Conservation (phyloP, 2,797 vertebrate genomes). For the Stomatorhinus walkeri region DNA sequence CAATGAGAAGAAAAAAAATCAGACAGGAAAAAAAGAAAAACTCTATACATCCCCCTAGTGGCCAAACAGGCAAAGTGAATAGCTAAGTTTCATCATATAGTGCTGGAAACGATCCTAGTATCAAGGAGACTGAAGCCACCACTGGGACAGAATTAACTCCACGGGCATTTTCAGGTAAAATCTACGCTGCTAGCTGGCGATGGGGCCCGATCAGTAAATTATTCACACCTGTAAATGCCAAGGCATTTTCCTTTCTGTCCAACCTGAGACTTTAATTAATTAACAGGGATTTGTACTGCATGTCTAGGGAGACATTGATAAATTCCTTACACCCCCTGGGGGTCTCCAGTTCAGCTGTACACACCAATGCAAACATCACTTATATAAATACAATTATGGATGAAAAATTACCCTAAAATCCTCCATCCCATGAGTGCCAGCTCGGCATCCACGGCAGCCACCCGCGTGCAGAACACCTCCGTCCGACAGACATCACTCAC, state of each 20-base stretch:
- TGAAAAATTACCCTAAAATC: not conserved
- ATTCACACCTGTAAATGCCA: not conserved
- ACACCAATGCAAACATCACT: not conserved
- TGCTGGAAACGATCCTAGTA: not conserved
- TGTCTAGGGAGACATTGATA: not conserved
- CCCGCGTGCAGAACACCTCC: not conserved
- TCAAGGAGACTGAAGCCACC: not conserved
- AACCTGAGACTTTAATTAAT: not conserved
- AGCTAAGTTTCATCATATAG: not conserved
- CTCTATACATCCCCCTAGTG: not conserved
- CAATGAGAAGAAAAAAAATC: not conserved
- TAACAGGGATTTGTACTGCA: not conserved
- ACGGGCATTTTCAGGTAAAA: not conserved
- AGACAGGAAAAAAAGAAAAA: not conserved
- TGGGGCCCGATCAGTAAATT: not conserved
- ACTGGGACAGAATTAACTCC: not conserved
- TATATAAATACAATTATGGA: not conserved
- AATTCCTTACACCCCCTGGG: not conserved
- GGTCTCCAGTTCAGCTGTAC: not conserved
- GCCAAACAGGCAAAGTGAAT: not conserved
- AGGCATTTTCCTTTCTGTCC: not conserved
- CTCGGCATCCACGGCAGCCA: not conserved
- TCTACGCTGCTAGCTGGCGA: not conserved
- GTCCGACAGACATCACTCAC: constrained; percentile 49
- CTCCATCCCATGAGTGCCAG: not conserved